Conservation (phyloP, 2,888 invertebrate genomes). For the Myopa tessellatipennis region DNA sequence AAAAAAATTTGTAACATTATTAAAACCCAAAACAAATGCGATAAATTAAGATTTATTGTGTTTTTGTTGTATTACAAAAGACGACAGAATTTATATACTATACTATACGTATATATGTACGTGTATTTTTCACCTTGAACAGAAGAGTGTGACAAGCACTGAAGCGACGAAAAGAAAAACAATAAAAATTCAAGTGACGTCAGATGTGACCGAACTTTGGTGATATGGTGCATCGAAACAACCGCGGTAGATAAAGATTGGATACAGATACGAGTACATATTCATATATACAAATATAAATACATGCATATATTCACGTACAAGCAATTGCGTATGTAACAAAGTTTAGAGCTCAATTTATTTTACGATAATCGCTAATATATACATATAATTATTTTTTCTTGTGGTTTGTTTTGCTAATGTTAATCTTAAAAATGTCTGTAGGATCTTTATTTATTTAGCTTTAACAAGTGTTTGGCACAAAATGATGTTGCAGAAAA, state of each 20-base stretch:
- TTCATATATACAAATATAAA: neutral
- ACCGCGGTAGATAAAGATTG: no score
- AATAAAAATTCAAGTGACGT: slow-evolving; percentile 7
- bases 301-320: neutral
- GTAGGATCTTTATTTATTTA: neutral
- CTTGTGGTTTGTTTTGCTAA: slow-evolving; percentile 22
- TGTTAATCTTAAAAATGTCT: neutral
- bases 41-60: no score
- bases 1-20: no score
- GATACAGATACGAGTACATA: no score
- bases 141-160: neutral
- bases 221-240: neutral
- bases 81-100: no score
- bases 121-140: neutral
- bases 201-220: neutral
- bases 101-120: neutral
- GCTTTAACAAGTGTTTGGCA: neutral
- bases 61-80: neutral
- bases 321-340: neutral
- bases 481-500: neutral
- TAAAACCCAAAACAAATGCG: no score
- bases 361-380: neutral
- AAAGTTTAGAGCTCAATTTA: neutral
- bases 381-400: neutral
- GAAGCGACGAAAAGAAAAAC: neutral